These are phyloP conservation scores for Poecilobothrus nobilitatus DNA, from an alignment of 2,888 invertebrate species.

Conservation along the genomic window DNA sequence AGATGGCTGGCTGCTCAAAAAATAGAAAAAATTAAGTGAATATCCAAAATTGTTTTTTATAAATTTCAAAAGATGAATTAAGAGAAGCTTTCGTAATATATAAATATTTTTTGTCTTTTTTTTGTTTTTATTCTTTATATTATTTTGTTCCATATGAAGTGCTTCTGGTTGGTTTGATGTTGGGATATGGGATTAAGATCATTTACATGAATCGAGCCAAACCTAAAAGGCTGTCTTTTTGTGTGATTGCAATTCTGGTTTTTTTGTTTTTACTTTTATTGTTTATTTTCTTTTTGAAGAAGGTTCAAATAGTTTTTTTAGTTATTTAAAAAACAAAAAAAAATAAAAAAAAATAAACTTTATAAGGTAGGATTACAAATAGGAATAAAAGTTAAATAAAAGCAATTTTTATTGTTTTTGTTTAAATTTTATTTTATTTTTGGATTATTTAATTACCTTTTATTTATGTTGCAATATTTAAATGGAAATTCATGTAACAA, in stretches of 20 bases:
- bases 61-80: too few relatives aligned
- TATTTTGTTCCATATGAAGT: neutral
- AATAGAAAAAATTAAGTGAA: too few relatives aligned
- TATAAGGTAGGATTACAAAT: neutral
- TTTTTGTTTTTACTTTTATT: too few relatives aligned
- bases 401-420: neutral
- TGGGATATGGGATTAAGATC: neutral
- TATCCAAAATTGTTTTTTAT: too few relatives aligned
- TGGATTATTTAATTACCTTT: constrained; percentile 1
- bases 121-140: neutral
- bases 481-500: constrained; percentile 3
- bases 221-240: neutral
- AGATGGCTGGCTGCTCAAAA: too few relatives aligned
- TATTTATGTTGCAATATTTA: neutral
- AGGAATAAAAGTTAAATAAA: neutral
- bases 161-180: neutral
- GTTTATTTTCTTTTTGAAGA: too few relatives aligned
- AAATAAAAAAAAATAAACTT: neutral
- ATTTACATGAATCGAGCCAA: neutral
- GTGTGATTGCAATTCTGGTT: too few relatives aligned
- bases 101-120: neutral
- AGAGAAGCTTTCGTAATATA: too few relatives aligned
- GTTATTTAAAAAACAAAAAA: neutral
- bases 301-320: neutral
- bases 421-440: neutral